Conservation (phyloP, 2,888 invertebrate genomes). For the Bembecia ichneumoniformis region DNA sequence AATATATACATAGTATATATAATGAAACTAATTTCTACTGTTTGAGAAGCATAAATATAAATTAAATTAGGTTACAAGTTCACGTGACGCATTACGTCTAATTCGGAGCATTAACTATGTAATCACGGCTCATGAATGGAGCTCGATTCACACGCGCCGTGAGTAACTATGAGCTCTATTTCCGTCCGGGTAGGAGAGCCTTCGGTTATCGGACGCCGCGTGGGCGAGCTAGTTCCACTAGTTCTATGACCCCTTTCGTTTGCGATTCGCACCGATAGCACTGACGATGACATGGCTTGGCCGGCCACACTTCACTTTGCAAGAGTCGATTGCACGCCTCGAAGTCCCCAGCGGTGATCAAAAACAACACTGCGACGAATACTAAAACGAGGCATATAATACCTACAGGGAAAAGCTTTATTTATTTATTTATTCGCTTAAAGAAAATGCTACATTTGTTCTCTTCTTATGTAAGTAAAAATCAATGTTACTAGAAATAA, state of each 20-base stretch:
- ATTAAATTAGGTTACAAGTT: constrained; percentile 3
- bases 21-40: too few species aligned
- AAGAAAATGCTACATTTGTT: too few species aligned
- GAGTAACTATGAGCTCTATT: constrained; percentile 49
- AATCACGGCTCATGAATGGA: constrained; percentile 6
- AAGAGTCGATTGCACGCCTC: too few species aligned
- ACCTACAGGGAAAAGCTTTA: too few species aligned
- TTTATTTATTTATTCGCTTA: too few species aligned
- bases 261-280: neutral
- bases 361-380: neutral
- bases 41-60: too few species aligned
- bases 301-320: too few species aligned
- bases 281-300: neutral
- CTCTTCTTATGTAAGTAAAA: too few species aligned
- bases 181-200: constrained; percentile 30
- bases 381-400: too few species aligned
- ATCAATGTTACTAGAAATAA: too few species aligned
- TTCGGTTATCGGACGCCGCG: constrained; percentile 25
- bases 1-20: too few species aligned
- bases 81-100: neutral
- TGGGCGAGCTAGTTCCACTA: constrained; percentile 40
- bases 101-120: neutral
- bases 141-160: constrained; percentile 12
- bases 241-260: constrained; percentile 43
- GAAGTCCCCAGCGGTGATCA: neutral